Base-by-base conservation (phyloP, 1,140 invertebrate species). In the Nautilus pompilius region DNA sequence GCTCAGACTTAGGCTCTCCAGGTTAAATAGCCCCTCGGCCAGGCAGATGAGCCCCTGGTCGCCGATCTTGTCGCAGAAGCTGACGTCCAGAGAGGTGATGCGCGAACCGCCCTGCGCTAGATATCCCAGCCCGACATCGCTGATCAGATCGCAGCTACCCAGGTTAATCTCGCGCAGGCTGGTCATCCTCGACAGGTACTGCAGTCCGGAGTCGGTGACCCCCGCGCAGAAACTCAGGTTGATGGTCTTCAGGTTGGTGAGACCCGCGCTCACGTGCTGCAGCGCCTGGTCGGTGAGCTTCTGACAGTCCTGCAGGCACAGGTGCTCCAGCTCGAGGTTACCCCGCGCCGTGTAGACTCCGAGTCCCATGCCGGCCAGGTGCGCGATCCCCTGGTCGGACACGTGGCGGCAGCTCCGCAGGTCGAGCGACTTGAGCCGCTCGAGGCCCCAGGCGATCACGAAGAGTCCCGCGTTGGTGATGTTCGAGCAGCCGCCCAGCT, bases 151-250 rank as follows among this genome's bases (percentile, higher is more conserved):
- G 85, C 95, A 97, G 10, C 92, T 91, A 84, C 34, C 85, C 30
- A 98, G 84, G 77, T 96, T 96, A n/a, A 97, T 83, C 74, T 96
- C 93, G 49, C 88, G 86, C 62, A 97, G 82, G 59, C 88, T 89
- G 24, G 88, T 83, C 88, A 96, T 92, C 69, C 90, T 88, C 0
- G 93, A 91, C 51, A 98, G 78, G 77, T 95, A 90, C 81, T 93
- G 93, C 30, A 97, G 84, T 0, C 94, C 94, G 29, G 89, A 89
- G 80, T 97, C 94, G 2, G 93, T 95, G 29, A 98, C 90, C 66
- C 91, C 92, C 0, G 94, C 90, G 84, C 94, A 97, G 77, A 97
- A 97, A 69, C 92, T 95, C 5, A 98, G 86, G 80, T 98, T 97
- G 62, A 97, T 91, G 32, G 88, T 90, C 72, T 90, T 90, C 6